phyloP scores from a whole-genome alignment of 2,113 vertebrate species.

The Microcebus griseorufus region DNA sequence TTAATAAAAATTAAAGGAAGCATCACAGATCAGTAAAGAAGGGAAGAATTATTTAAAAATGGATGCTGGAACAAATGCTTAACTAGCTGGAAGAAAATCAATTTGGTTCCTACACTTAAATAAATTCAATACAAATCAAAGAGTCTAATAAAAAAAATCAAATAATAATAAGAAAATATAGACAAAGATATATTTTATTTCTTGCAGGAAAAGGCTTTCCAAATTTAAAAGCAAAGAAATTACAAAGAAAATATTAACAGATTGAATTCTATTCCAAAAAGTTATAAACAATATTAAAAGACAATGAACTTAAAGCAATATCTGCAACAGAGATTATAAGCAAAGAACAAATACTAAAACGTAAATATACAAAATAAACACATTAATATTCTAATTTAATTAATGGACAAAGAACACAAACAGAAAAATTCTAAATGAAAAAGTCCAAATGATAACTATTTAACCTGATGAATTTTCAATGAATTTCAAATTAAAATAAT shows the following conservation, averaged over 20 bases:
- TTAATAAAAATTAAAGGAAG: not conserved
- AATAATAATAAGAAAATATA: not conserved
- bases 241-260: conserved; percentile 36
- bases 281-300: conserved; percentile 52
- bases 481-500: conserved; percentile 68
- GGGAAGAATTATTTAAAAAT: conserved; percentile 25
- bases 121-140: conserved; percentile 29
- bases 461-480: conserved; percentile 49
- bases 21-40: conserved; percentile 14
- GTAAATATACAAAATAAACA: conserved; percentile 49
- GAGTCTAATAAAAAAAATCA: not conserved
- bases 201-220: not conserved
- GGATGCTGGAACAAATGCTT: conserved; percentile 20
- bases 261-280: conserved; percentile 6
- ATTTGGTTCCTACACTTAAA: not conserved
- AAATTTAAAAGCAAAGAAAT: conserved; percentile 39
- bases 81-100: conserved; percentile 56
- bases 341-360: conserved; percentile 47
- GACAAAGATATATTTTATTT: conserved; percentile 28
- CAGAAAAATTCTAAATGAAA: conserved; percentile 66
- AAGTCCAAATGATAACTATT: conserved; percentile 56
- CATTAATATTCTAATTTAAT: conserved; percentile 28
- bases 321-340: conserved; percentile 33
- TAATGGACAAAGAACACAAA: conserved; percentile 43
- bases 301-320: conserved; percentile 44